Evolutionary conservation across 2,888 invertebrate species (phyloP).

Genomic region (Linyphia triangularis): DNA sequence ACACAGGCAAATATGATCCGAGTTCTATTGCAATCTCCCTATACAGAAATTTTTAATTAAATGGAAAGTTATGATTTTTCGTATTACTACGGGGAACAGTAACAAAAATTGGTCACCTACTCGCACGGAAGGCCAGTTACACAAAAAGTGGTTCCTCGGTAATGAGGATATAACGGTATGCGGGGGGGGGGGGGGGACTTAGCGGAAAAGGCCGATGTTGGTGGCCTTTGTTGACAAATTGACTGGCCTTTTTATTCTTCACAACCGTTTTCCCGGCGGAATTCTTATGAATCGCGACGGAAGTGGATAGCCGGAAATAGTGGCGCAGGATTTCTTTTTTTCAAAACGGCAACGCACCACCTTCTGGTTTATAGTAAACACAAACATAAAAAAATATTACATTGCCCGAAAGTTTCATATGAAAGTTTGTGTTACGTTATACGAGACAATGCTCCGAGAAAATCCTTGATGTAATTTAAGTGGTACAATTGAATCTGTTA

Average conservation of each 20-base stretch:
- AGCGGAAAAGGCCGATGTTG: slow-evolving; percentile 26
- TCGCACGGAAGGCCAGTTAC: slow-evolving; percentile 16
- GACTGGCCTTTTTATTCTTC: slow-evolving; percentile 45
- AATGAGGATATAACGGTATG: slow-evolving; percentile 43
- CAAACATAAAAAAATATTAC: neutral
- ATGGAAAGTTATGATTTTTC: too few species aligned
- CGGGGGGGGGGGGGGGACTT: neutral
- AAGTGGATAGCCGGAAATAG: slow-evolving; percentile 72
- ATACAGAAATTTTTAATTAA: too few species aligned
- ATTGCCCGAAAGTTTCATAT: neutral
- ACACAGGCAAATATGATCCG: too few species aligned
- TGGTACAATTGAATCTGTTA: too few species aligned
- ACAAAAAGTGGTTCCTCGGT: neutral
- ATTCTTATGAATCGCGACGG: slow-evolving; percentile 70
- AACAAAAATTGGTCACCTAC: neutral
- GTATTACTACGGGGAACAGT: too few species aligned
- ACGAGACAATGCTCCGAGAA: too few species aligned
- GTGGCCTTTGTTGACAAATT: slow-evolving; percentile 68
- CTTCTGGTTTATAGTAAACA: neutral
- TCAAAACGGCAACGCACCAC: neutral
- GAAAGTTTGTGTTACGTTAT: too few species aligned
- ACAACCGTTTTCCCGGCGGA: slow-evolving; percentile 57
- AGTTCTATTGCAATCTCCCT: too few species aligned
- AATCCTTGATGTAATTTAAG: too few species aligned
- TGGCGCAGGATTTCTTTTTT: slow-evolving; percentile 39